Evolutionary conservation across 2,888 invertebrate genomes (phyloP).

Genomic region (Drosophila borborema): DNA sequence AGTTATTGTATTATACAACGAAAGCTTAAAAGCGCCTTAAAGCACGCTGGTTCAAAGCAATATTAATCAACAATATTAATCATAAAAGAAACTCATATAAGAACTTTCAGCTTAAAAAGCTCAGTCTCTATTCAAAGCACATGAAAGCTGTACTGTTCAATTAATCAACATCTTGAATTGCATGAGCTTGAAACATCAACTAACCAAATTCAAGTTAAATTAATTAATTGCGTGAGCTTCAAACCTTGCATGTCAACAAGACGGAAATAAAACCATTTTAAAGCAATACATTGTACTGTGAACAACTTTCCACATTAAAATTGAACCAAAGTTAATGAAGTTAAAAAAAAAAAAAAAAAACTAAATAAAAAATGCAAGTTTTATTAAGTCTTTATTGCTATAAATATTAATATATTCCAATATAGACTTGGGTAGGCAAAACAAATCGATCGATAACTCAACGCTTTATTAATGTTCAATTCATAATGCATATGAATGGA

Average conservation of each 20-base stretch:
- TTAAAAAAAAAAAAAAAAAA: not conserved
- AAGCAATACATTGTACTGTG: not conserved
- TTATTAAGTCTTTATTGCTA: not conserved
- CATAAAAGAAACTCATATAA: not conserved
- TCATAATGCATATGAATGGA: constrained; percentile 15
- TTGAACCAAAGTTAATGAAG: too few relatives aligned
- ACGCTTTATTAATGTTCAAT: constrained; percentile 8
- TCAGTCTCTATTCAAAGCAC: not conserved
- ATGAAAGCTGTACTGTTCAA: not conserved
- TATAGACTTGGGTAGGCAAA: not conserved
- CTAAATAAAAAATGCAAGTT: not conserved
- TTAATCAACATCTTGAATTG: too few relatives aligned
- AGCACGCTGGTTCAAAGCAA: not conserved
- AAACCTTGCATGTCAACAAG: not conserved
- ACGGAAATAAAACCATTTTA: not conserved
- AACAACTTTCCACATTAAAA: too few relatives aligned
- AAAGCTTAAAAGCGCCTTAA: not conserved
- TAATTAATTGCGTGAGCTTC: too few relatives aligned
- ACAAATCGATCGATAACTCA: constrained; percentile 1
- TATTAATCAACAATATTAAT: not conserved
- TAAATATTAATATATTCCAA: not conserved
- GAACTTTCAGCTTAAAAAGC: not conserved
- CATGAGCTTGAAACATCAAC: not conserved
- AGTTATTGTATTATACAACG: too few relatives aligned
- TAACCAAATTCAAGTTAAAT: not conserved